These are phyloP conservation scores for Origma solitaria DNA, from an alignment of 2,113 vertebrate species.

Conservation along the genomic window DNA sequence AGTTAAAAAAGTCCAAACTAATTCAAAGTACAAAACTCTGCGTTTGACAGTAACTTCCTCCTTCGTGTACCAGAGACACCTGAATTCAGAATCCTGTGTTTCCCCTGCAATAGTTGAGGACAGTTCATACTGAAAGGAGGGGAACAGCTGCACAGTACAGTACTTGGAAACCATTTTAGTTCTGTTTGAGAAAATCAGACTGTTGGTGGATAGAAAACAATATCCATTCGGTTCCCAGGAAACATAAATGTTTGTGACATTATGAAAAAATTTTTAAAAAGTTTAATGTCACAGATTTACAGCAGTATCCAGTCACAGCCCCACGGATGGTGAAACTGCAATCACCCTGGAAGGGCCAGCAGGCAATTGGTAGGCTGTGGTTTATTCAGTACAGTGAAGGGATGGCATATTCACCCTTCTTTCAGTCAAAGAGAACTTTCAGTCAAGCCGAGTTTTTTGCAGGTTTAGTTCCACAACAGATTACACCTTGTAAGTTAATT, in stretches of 20 bases:
- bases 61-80: background rate
- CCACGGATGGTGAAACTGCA: rapidly evolving
- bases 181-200: background rate
- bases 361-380: background rate
- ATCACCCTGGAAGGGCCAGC: background rate
- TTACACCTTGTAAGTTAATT: background rate
- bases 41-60: background rate
- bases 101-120: background rate
- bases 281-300: background rate
- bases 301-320: background rate
- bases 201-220: background rate
- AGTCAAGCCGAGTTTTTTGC: background rate
- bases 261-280: background rate
- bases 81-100: background rate
- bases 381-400: background rate
- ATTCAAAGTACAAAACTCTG: background rate
- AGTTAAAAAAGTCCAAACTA: background rate
- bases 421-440: background rate
- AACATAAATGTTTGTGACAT: background rate
- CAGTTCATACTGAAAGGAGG: background rate
- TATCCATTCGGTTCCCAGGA: background rate
- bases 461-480: background rate
- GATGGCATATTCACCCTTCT: background rate
- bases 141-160: background rate
- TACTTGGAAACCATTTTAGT: background rate